phyloP scores from a whole-genome alignment of 2,113 vertebrate genomes.

The Patagioenas fasciata region DNA sequence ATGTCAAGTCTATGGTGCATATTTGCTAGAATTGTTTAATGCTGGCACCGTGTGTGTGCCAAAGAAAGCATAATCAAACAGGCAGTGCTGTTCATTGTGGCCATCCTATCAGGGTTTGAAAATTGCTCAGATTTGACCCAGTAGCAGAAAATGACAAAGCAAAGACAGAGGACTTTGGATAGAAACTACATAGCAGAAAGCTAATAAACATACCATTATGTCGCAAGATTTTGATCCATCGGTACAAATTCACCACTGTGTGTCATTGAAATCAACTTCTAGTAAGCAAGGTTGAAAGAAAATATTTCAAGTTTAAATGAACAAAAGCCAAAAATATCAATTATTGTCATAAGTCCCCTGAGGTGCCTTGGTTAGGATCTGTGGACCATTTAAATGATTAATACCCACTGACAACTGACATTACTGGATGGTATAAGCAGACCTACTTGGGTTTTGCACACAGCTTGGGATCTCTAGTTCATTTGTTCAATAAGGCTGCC shows the following conservation, averaged over 20 bases:
- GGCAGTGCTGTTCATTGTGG: background rate
- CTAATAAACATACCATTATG: background rate
- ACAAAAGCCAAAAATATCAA: background rate
- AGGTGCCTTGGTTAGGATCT: background rate
- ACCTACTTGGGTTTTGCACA: background rate
- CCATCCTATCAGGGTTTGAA: background rate
- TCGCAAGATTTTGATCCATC: background rate
- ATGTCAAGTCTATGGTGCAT: background rate
- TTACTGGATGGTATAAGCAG: background rate
- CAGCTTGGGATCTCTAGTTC: background rate
- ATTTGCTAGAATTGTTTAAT: slow-evolving; percentile 36
- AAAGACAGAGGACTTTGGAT: background rate
- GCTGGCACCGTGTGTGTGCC: background rate
- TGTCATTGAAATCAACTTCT: background rate
- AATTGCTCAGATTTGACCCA: background rate
- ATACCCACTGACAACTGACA: background rate
- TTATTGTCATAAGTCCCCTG: background rate
- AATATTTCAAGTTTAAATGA: background rate
- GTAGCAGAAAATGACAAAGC: background rate
- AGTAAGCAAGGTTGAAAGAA: background rate
- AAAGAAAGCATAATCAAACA: background rate
- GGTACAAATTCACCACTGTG: rapidly evolving
- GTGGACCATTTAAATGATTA: background rate
- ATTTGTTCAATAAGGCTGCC: background rate
- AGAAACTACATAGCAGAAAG: background rate